Conservation (phyloP, 2,797 vertebrate genomes). For the Bucorvus abyssinicus region DNA sequence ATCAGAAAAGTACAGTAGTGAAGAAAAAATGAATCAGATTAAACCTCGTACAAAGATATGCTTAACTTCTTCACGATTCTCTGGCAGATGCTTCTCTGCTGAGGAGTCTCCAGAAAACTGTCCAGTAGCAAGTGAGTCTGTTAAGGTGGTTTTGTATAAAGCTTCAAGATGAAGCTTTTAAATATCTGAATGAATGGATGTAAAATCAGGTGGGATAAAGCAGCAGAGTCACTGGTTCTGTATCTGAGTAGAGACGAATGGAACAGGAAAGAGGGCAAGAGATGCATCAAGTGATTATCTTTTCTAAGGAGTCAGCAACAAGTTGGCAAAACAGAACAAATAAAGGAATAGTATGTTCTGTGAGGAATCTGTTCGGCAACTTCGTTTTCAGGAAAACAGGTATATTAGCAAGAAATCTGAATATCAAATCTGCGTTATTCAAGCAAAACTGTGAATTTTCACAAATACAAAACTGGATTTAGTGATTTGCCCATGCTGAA, state of each 20-base stretch:
- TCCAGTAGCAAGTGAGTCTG: background rate
- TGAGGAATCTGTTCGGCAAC: background rate
- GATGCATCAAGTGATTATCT: background rate
- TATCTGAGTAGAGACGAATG: background rate
- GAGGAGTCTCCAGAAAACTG: background rate
- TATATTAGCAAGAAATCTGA: background rate
- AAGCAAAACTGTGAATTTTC: background rate
- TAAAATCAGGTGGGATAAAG: background rate
- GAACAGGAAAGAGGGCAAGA: background rate
- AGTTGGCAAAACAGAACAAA: background rate
- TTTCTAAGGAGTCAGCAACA: background rate
- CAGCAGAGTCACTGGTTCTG: background rate
- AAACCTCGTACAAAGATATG: background rate
- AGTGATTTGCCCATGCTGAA: background rate
- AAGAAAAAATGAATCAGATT: background rate
- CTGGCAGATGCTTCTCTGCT: background rate
- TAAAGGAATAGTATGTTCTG: background rate
- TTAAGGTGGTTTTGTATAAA: background rate
- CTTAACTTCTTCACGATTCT: background rate
- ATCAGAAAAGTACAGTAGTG: background rate
- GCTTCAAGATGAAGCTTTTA: background rate
- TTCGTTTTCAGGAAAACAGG: background rate
- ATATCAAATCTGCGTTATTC: background rate
- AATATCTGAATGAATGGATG: background rate
- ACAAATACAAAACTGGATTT: background rate